phyloP scores from a whole-genome alignment of 2,113 vertebrate genomes.

The Syngnathus typhle region DNA sequence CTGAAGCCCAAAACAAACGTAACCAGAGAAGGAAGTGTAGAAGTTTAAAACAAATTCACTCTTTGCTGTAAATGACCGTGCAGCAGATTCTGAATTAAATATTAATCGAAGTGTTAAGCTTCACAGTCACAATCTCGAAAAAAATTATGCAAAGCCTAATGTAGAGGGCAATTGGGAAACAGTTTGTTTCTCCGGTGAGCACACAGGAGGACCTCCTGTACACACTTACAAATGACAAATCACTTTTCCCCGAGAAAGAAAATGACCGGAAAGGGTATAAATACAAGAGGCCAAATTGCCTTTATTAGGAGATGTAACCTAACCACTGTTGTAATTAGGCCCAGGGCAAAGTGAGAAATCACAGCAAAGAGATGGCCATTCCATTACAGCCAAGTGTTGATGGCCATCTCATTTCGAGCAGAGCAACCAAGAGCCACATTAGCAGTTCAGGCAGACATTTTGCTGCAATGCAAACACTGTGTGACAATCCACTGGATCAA shows the following conservation, averaged over 20 bases:
- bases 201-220: background rate
- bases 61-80: slow-evolving; percentile 25
- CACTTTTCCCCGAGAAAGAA: slow-evolving; percentile 4
- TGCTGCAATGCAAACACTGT: background rate
- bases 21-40: slow-evolving; percentile 25
- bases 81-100: slow-evolving; percentile 35
- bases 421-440: background rate
- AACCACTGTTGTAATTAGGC: slow-evolving; percentile 8
- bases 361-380: slow-evolving; percentile 4
- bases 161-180: slow-evolving; percentile 15
- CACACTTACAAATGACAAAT: slow-evolving; percentile 6
- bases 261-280: slow-evolving; percentile 6
- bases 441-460: background rate
- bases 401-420: background rate
- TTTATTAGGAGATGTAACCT: slow-evolving; percentile 3
- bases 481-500: background rate
- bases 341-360: slow-evolving; percentile 8
- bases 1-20: slow-evolving; percentile 10
- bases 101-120: slow-evolving; percentile 37
- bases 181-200: slow-evolving; percentile 12
- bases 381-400: background rate
- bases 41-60: slow-evolving; percentile 22
- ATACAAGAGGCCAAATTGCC: background rate
- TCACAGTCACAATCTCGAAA: slow-evolving; percentile 33
- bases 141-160: slow-evolving; percentile 23